phyloP scores from a whole-genome alignment of 2,888 invertebrate species.

The Gymnoscelis rufifasciata region DNA sequence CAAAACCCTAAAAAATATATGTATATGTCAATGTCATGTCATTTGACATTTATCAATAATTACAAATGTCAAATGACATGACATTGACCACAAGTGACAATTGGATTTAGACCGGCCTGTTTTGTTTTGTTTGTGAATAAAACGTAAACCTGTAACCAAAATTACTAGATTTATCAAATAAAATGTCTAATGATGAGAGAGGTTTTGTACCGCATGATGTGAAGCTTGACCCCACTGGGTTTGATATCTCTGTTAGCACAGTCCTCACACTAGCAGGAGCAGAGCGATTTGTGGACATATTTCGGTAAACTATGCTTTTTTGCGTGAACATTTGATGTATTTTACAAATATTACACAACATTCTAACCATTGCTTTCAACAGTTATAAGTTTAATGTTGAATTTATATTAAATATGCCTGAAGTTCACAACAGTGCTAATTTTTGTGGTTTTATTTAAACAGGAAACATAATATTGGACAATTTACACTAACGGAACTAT shows the following conservation, averaged over 20 bases:
- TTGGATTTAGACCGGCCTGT: not conserved
- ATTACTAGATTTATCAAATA: not conserved
- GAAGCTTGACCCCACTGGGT: slow-evolving; percentile 58
- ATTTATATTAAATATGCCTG: too few species aligned
- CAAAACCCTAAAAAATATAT: too few species aligned
- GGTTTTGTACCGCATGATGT: slow-evolving; percentile 10
- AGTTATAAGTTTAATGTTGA: too few species aligned
- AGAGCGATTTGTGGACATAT: slow-evolving; percentile 65
- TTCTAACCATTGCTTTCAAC: too few species aligned
- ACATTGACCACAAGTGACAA: too few species aligned
- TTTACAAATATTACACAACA: too few species aligned
- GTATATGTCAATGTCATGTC: not conserved
- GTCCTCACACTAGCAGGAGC: slow-evolving; percentile 59
- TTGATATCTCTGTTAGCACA: slow-evolving; percentile 61
- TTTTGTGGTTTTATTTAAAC: not conserved
- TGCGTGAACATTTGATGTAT: too few species aligned
- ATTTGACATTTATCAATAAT: too few species aligned
- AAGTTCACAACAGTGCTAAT: too few species aligned
- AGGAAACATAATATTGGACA: slow-evolving; percentile 68
- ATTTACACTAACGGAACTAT: slow-evolving; percentile 58
- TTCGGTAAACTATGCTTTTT: slow-evolving; percentile 62
- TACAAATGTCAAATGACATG: too few species aligned
- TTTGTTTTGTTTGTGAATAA: not conserved
- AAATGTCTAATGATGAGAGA: slow-evolving; percentile 10
- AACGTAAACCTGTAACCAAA: too few species aligned